Percentiles rank a stretch among this genome's conserved stretches.
Evolutionary conservation across 2,888 invertebrate genomes (phyloP).

Genomic region (Rhingia rostrata): DNA sequence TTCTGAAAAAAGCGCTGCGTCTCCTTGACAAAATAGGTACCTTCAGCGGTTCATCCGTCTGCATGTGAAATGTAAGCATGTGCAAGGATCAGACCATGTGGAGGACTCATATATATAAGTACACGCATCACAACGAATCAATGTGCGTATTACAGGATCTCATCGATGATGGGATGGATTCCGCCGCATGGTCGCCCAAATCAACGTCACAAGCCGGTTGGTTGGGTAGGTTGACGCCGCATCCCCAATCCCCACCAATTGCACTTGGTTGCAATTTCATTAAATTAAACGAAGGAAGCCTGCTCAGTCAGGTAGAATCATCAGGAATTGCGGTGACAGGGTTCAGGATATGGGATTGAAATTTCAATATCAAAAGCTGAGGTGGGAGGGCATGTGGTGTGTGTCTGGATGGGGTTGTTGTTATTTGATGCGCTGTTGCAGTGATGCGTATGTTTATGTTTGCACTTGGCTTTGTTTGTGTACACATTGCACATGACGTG

Average conservation of each 20-base stretch:
- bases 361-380: constrained; percentile 7
- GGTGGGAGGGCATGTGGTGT: constrained; percentile 2
- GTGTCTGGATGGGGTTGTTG: constrained; percentile 18
- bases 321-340: constrained; percentile 66
- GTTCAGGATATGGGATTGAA: constrained; percentile 35
- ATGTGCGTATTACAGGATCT: constrained; percentile 45
- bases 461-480: constrained; percentile 72
- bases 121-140: constrained; percentile 38
- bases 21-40: constrained; percentile 32
- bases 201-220: constrained; percentile 43
- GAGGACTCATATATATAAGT: constrained; percentile 44
- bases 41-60: background rate
- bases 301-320: constrained; percentile 56
- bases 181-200: constrained; percentile 21
- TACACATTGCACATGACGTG: constrained; percentile 75
- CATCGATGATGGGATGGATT: constrained; percentile 38
- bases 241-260: constrained; percentile 17
- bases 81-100: constrained; percentile 39
- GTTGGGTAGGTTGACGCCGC: background rate
- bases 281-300: constrained; percentile 68
- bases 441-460: constrained; percentile 72
- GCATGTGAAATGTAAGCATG: background rate
- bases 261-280: constrained; percentile 69
- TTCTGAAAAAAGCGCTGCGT: constrained; percentile 36
- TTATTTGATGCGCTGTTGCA: constrained; percentile 40